These are phyloP conservation scores for Drosophila ananassae DNA, from an alignment of 1,140 invertebrate species.

Conservation along the genomic window DNA sequence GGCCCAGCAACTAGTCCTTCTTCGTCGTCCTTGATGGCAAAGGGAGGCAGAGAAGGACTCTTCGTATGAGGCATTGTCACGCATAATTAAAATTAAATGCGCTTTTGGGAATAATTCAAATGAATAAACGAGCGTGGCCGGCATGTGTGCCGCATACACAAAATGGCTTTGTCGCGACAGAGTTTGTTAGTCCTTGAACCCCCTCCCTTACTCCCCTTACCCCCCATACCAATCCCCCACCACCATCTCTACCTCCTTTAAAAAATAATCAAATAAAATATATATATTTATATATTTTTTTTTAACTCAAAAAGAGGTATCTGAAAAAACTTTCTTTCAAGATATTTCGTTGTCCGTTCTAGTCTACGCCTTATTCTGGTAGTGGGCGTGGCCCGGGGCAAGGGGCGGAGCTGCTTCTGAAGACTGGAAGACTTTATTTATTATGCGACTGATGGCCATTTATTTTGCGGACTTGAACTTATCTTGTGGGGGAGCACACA, in stretches of 20 bases:
- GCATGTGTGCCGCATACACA: conserved; percentile 79
- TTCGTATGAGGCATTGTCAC: conserved; percentile 79
- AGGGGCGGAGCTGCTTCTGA: not conserved
- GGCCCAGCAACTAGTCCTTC: conserved; percentile 27
- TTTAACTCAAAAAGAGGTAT: too few relatives aligned
- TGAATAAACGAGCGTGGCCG: conserved; percentile 80
- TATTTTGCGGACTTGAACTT: conserved; percentile 53
- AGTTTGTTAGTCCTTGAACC: not conserved
- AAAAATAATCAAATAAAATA: too few relatives aligned
- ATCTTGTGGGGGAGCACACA: too few relatives aligned
- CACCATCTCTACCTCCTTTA: too few relatives aligned
- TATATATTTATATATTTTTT: too few relatives aligned
- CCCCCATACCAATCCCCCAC: too few relatives aligned
- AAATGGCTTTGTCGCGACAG: conserved; percentile 66
- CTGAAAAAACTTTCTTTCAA: conserved; percentile 21
- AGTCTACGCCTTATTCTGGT: conserved; percentile 33
- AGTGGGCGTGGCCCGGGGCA: conserved; percentile 40
- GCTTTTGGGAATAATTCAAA: conserved; percentile 84
- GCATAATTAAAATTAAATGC: conserved; percentile 84
- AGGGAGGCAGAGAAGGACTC: conserved; percentile 5
- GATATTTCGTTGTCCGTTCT: conserved; percentile 4
- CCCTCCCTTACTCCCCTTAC: not conserved
- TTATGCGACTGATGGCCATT: conserved; percentile 80
- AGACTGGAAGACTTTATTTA: conserved; percentile 66
- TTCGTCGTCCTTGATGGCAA: conserved; percentile 7